Evolutionary conservation across 2,888 invertebrate genomes (phyloP).

Genomic region (Lumbricus terrestris): DNA sequence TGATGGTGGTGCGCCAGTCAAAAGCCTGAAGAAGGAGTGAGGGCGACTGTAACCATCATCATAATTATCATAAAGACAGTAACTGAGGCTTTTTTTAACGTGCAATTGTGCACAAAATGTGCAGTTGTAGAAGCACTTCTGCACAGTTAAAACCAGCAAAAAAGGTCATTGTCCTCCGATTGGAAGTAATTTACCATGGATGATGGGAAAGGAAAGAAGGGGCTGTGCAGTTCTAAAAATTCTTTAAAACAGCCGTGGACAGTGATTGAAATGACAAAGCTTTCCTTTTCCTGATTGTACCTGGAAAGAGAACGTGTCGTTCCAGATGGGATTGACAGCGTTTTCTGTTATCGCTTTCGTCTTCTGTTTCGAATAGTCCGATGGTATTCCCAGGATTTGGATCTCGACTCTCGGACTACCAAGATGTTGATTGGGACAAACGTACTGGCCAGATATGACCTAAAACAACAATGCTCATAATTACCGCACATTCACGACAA

Average conservation of each 20-base stretch:
- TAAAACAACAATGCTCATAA: slow-evolving; percentile 41
- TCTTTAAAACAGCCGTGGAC: too few relatives aligned
- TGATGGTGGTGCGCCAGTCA: background rate
- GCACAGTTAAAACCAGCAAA: too few relatives aligned
- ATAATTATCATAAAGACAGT: background rate
- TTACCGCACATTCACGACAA: background rate
- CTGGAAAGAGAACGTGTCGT: slow-evolving; percentile 70
- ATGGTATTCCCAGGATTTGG: slow-evolving; percentile 83
- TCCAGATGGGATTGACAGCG: slow-evolving; percentile 89
- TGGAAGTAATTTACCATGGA: too few relatives aligned
- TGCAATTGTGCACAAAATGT: too few relatives aligned
- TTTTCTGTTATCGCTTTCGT: slow-evolving; percentile 81
- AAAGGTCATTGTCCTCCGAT: too few relatives aligned
- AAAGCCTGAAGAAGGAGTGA: too few relatives aligned
- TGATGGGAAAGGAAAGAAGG: too few relatives aligned
- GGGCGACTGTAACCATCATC: background rate
- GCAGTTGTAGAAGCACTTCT: too few relatives aligned
- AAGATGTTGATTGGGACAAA: slow-evolving; percentile 72
- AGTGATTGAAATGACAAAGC: background rate
- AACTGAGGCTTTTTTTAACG: too few relatives aligned
- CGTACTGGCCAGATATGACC: slow-evolving; percentile 88
- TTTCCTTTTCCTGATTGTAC: slow-evolving; percentile 61
- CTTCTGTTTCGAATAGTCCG: slow-evolving; percentile 83
- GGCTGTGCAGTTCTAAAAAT: too few relatives aligned
- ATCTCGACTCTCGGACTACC: slow-evolving; percentile 85